Evolutionary conservation across 2,888 invertebrate genomes (phyloP).

Genomic region (Xanthia togata): DNA sequence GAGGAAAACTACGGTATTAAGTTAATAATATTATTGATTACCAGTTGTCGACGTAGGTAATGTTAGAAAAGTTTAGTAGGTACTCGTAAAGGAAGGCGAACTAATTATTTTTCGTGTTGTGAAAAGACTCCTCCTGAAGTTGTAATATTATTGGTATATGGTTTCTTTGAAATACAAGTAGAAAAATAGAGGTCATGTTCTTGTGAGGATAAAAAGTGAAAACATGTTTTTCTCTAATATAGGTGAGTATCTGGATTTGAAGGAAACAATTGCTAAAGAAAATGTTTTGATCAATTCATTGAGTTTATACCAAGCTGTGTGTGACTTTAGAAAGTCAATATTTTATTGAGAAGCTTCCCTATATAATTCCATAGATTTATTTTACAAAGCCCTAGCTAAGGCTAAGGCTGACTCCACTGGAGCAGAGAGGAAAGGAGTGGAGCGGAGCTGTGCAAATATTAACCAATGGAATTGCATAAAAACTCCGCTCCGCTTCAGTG

Average conservation of each 20-base stretch:
- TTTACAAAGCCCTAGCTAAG: not conserved
- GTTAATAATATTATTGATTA: constrained; percentile 32
- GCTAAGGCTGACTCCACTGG: not conserved
- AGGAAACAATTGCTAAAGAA: not conserved
- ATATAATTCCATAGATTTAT: not conserved
- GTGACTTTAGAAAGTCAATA: not conserved
- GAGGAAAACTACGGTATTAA: constrained; percentile 13
- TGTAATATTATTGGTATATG: not conserved
- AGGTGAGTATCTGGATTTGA: too few relatives aligned
- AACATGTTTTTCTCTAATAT: too few relatives aligned
- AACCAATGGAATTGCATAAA: too few relatives aligned
- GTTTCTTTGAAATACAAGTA: not conserved
- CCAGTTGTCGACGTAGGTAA: not conserved
- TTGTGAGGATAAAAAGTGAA: not conserved
- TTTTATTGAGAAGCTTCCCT: not conserved
- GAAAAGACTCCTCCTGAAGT: not conserved
- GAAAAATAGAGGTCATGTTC: not conserved
- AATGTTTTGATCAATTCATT: not conserved
- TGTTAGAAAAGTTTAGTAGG: not conserved
- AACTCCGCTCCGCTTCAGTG: too few relatives aligned
- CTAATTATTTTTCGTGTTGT: not conserved
- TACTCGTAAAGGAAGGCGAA: not conserved
- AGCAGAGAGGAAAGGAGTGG: too few relatives aligned
- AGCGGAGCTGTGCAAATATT: too few relatives aligned
- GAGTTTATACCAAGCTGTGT: not conserved